These are phyloP conservation scores for Augochlorella aurata DNA, from an alignment of 2,888 invertebrate genomes.

Conservation along the genomic window DNA sequence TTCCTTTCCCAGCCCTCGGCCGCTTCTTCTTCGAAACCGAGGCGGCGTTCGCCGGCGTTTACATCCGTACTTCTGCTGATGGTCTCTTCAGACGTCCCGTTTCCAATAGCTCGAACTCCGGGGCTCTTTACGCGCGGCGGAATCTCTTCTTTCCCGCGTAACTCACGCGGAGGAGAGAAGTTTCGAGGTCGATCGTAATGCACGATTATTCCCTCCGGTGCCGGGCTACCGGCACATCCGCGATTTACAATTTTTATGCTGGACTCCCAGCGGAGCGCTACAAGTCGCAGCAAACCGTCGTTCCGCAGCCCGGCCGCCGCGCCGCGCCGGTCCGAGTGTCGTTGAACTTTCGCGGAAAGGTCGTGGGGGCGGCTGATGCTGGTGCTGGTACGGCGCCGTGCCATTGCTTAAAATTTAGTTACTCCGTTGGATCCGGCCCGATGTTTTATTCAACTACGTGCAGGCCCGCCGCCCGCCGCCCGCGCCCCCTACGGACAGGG, in stretches of 20 bases:
- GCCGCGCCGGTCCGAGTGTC: constrained; percentile 39
- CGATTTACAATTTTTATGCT: constrained; percentile 65
- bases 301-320: not conserved
- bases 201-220: constrained; percentile 67
- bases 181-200: constrained; percentile 66
- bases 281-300: constrained; percentile 35
- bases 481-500: constrained; percentile 16
- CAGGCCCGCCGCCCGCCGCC: constrained; percentile 4
- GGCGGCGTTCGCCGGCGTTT: not conserved
- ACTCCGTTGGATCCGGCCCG: constrained; percentile 31
- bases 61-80: not conserved
- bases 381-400: constrained; percentile 31
- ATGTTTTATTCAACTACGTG: constrained; percentile 62
- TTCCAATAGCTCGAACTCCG: not conserved
- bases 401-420: constrained; percentile 59
- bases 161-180: constrained; percentile 47
- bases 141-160: constrained; percentile 44
- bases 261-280: constrained; percentile 34
- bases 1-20: not conserved
- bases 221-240: constrained; percentile 49
- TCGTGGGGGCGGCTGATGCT: constrained; percentile 19
- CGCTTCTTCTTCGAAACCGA: not conserved
- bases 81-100: not conserved
- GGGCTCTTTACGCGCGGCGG: not conserved
- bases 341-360: constrained; percentile 60